Percentiles rank a stretch among this genome's conserved stretches.
Conservation (phyloP, 2,797 vertebrate species). For the Chelonia mydas region DNA sequence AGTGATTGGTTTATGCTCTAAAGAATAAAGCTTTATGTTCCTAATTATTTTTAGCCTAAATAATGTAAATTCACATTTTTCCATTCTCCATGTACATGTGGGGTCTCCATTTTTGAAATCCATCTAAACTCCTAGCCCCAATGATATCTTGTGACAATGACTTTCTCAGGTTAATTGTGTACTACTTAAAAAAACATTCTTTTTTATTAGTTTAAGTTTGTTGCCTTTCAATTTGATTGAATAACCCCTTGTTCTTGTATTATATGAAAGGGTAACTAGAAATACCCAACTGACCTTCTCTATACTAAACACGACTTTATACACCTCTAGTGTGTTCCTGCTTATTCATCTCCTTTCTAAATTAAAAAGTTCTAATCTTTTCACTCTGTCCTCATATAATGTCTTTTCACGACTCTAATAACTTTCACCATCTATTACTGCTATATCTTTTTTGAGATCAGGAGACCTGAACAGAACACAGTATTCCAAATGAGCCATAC, state of each 20-base stretch:
- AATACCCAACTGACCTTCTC: not conserved
- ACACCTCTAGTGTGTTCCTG: not conserved
- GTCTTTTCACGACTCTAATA: not conserved
- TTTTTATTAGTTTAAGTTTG: not conserved
- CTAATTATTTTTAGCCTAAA: not conserved
- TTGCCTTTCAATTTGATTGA: not conserved
- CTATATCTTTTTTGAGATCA: not conserved
- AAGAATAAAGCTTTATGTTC: not conserved
- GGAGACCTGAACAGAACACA: not conserved
- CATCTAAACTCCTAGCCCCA: not conserved
- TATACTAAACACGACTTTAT: not conserved
- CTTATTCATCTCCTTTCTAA: not conserved
- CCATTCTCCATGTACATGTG: not conserved
- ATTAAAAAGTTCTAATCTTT: not conserved
- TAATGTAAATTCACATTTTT: not conserved
- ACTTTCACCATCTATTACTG: constrained; percentile 21
- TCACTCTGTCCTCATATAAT: not conserved
- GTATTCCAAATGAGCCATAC: not conserved
- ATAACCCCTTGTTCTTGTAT: not conserved
- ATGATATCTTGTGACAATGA: not conserved
- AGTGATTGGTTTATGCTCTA: not conserved
- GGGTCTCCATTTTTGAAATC: not conserved
- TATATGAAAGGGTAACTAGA: not conserved
- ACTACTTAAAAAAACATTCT: not conserved
- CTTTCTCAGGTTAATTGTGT: not conserved